Evolutionary conservation across 2,113 vertebrate species (phyloP).

Genomic region (Sarotherodon lohbergeri): DNA sequence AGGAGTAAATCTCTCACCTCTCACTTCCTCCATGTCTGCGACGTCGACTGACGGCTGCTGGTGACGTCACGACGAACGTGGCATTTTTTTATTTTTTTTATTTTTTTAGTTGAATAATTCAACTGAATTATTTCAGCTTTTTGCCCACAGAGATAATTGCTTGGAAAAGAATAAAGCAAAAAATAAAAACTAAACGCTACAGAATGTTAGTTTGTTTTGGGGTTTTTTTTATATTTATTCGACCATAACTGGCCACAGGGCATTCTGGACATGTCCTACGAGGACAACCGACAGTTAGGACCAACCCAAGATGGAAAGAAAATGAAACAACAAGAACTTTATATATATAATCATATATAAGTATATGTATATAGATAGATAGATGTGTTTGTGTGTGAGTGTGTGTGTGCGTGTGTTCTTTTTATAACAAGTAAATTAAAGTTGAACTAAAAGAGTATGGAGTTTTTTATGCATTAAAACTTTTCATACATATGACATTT

Average conservation of each 20-base stretch:
- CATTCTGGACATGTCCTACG: not conserved
- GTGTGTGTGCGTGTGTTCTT: not conserved
- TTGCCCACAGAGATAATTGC: not conserved
- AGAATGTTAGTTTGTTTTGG: not conserved
- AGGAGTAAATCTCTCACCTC: slow-evolving; percentile 57
- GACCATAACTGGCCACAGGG: not conserved
- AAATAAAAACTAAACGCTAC: not conserved
- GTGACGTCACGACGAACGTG: slow-evolving; percentile 53
- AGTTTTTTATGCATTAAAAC: not conserved
- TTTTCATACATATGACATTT: not conserved
- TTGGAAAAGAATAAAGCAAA: not conserved
- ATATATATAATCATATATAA: not conserved
- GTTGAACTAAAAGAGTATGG: not conserved
- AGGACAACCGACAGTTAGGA: not conserved
- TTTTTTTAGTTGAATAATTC: not conserved
- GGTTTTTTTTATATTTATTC: not conserved
- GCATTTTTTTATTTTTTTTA: accelerated
- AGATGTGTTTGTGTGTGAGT: not conserved
- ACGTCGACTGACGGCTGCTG: not conserved
- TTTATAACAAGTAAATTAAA: not conserved
- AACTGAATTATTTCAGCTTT: not conserved
- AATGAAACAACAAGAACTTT: not conserved
- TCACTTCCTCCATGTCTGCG: slow-evolving; percentile 74
- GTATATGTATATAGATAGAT: not conserved
- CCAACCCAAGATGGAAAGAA: not conserved